Evolutionary conservation across 2,113 vertebrate genomes (phyloP).

Genomic region (Ophiodon elongatus): DNA sequence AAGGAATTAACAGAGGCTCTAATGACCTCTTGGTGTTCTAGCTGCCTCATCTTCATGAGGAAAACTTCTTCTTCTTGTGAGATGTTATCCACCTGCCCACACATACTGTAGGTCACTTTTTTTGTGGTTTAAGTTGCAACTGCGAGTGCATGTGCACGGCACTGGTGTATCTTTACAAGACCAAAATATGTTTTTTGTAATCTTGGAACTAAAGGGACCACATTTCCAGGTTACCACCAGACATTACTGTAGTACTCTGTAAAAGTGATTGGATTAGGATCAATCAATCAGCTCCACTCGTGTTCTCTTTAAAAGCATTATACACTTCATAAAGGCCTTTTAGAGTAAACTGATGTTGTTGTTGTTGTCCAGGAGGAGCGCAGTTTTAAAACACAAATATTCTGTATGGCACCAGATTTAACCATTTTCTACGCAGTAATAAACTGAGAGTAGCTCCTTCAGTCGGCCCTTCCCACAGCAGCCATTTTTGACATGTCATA

Average conservation of each 20-base stretch:
- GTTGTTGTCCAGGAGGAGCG: neutral
- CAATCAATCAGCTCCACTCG: conserved; percentile 14
- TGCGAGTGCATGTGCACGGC: neutral
- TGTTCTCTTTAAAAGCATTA: conserved; percentile 1
- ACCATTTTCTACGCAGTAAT: neutral
- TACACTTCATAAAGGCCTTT: neutral
- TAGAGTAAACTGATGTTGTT: neutral
- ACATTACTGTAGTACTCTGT: conserved; percentile 1
- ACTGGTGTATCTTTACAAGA: neutral
- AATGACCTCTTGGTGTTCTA: conserved; percentile 51
- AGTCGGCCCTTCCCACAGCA: neutral
- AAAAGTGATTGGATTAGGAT: conserved; percentile 16
- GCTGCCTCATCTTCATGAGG: conserved; percentile 18
- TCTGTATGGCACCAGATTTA: neutral
- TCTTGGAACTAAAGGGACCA: neutral
- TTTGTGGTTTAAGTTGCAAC: neutral
- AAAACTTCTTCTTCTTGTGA: conserved; percentile 1
- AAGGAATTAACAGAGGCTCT: conserved; percentile 61
- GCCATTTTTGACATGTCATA: neutral
- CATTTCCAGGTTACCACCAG: conserved; percentile 4
- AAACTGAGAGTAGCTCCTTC: neutral
- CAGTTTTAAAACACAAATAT: neutral
- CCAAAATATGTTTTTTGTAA: neutral
- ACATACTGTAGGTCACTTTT: neutral
- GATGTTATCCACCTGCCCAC: neutral